A percentile compares a stretch with the other conserved stretches of the same genome.
Conservation (phyloP, 2,797 vertebrate genomes). For the Cheirogaleus major region DNA sequence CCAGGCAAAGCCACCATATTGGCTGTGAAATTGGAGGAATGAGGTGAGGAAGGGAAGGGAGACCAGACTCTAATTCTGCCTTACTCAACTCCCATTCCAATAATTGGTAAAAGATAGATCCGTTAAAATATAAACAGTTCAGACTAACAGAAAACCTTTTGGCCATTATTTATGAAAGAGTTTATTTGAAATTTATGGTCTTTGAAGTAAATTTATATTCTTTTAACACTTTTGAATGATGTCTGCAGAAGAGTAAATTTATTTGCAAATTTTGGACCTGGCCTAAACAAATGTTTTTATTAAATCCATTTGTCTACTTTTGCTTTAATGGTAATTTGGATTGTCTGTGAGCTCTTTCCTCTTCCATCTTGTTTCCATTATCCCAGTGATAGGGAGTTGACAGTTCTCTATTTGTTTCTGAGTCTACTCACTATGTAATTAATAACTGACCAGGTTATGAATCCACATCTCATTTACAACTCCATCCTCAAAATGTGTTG, state of each 20-base stretch:
- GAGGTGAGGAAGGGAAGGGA: not conserved
- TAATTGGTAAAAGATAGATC: not conserved
- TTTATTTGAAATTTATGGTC: not conserved
- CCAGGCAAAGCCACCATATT: not conserved
- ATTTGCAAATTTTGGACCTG: not conserved
- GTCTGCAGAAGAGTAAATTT: not conserved
- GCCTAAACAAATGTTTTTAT: not conserved
- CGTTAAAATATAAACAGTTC: not conserved
- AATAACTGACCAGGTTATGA: not conserved
- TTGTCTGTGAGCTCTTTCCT: not conserved
- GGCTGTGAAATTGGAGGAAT: not conserved
- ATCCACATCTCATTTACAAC: not conserved
- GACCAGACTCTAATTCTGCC: not conserved
- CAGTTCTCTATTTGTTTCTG: not conserved
- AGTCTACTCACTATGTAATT: not conserved
- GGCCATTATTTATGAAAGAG: not conserved
- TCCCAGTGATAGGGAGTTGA: not conserved
- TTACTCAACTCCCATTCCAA: not conserved
- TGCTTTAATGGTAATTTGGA: not conserved
- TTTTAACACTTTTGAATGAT: slow-evolving; percentile 16
- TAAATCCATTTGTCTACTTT: not conserved
- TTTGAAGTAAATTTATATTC: not conserved
- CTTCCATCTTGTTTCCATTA: not conserved
- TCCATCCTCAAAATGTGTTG: not conserved
- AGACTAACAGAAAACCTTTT: not conserved